A percentile compares a stretch with the other conserved stretches of the same genome.
phyloP scores from a whole-genome alignment of 2,113 vertebrate species.

The Protomyctophum bolini region DNA sequence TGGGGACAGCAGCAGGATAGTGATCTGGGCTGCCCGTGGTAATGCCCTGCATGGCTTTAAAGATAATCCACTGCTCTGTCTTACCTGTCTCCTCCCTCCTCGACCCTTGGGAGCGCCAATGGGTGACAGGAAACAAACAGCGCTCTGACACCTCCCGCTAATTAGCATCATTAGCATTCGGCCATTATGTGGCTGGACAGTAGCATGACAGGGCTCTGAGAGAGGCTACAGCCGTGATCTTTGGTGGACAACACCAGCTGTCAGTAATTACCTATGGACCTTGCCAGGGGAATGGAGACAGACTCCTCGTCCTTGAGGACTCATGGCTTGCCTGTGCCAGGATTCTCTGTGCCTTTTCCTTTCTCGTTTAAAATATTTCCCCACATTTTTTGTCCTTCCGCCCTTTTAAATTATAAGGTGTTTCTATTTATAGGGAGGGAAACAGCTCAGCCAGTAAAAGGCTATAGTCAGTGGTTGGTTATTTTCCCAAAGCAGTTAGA shows the following conservation, averaged over 20 bases:
- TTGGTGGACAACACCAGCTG: no score
- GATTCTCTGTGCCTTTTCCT: slow-evolving; percentile 13
- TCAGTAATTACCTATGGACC: no score
- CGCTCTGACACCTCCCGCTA: slow-evolving; percentile 79
- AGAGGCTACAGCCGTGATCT: no score
- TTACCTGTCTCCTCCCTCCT: slow-evolving; percentile 5
- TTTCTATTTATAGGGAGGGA: slow-evolving; percentile 35
- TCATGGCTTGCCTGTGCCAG: slow-evolving; percentile 29
- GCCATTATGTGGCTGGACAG: no score
- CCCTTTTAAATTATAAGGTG: background rate
- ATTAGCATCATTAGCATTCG: no score
- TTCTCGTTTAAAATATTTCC: slow-evolving; percentile 39
- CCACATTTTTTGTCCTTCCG: slow-evolving; percentile 14
- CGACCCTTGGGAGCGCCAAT: slow-evolving; percentile 48
- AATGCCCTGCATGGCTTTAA: slow-evolving; percentile 64
- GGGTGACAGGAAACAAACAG: slow-evolving; percentile 82
- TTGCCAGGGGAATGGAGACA: no score
- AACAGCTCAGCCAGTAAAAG: slow-evolving; percentile 22
- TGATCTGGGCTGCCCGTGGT: slow-evolving; percentile 62
- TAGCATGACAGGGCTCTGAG: slow-evolving; percentile 81
- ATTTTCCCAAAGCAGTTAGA: slow-evolving; percentile 22
- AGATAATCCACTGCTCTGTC: slow-evolving; percentile 58
- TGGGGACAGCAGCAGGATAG: slow-evolving; percentile 40
- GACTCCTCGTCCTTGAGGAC: no score
- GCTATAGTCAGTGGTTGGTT: slow-evolving; percentile 37